phyloP scores from a whole-genome alignment of 1,140 invertebrate genomes.

The Drosophila burlai region DNA sequence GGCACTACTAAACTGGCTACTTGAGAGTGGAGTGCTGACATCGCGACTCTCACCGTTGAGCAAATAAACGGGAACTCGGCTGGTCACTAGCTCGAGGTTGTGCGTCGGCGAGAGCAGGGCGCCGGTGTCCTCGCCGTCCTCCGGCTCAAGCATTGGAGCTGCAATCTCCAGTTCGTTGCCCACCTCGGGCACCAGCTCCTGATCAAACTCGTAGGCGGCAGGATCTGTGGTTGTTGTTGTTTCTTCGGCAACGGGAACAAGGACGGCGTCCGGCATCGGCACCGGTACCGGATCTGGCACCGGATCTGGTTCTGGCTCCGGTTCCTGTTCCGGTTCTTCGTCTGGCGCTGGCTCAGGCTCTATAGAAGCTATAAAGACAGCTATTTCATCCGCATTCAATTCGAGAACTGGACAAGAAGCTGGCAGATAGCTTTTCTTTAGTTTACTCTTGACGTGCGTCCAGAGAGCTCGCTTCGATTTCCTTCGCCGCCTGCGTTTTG shows the following conservation, averaged over 20 bases:
- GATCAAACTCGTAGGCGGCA: slow-evolving; percentile 30
- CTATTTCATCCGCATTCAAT: too few relatives aligned
- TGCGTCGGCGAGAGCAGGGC: slow-evolving; percentile 35
- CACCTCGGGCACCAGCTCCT: slow-evolving; percentile 31
- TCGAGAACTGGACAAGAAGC: too few relatives aligned
- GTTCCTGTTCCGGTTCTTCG: not conserved
- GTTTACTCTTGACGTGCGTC: slow-evolving; percentile 28
- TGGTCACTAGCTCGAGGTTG: slow-evolving; percentile 66
- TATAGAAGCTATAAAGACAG: not conserved
- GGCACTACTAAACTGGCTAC: slow-evolving; percentile 37
- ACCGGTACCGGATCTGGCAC: not conserved
- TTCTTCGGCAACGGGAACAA: not conserved
- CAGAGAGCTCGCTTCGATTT: not conserved
- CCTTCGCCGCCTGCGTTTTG: slow-evolving; percentile 24
- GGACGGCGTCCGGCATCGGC: not conserved
- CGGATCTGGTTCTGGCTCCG: not conserved
- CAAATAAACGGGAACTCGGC: slow-evolving; percentile 73
- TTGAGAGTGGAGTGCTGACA: slow-evolving; percentile 63
- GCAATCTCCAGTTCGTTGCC: slow-evolving; percentile 39
- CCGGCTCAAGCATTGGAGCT: slow-evolving; percentile 33
- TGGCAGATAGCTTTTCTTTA: not conserved
- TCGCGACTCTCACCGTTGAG: slow-evolving; percentile 79
- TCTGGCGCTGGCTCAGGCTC: slow-evolving; percentile 19
- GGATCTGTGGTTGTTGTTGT: not conserved
- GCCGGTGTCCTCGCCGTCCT: slow-evolving; percentile 10